These are phyloP conservation scores for Wiebesia pumilae DNA, from an alignment of 1,140 invertebrate genomes.

Conservation along the genomic window DNA sequence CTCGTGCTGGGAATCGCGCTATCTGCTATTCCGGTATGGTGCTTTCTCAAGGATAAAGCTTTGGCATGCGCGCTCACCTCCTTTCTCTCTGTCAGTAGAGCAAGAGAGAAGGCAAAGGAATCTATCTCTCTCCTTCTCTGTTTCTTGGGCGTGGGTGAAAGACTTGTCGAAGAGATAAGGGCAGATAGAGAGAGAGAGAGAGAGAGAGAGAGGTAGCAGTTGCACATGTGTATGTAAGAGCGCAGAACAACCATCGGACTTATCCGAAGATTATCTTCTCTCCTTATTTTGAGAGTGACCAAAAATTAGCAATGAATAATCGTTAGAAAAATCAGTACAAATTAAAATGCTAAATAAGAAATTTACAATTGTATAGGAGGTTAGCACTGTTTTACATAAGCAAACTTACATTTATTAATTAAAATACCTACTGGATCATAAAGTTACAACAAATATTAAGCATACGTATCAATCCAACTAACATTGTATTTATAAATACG, in stretches of 20 bases:
- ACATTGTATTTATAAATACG: no score
- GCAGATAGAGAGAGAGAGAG: slow-evolving; percentile 43
- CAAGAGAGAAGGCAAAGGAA: not conserved
- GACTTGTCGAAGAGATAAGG: slow-evolving; percentile 48
- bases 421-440: no score
- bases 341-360: not conserved
- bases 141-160: slow-evolving; percentile 34
- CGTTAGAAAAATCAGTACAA: not conserved
- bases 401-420: no score
- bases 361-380: no score
- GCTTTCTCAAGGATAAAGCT: slow-evolving; percentile 33
- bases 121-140: slow-evolving; percentile 25
- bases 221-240: not conserved
- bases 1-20: slow-evolving; percentile 28
- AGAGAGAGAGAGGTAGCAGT: slow-evolving; percentile 39
- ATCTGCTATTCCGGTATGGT: slow-evolving; percentile 37
- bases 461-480: no score
- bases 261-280: slow-evolving; percentile 52
- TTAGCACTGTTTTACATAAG: no score
- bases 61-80: slow-evolving; percentile 19
- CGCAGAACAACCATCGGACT: slow-evolving; percentile 48
- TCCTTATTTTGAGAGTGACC: not conserved
- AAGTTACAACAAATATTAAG: no score
- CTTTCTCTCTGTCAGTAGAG: not conserved
- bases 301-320: not conserved